phyloP scores from a whole-genome alignment of 2,797 vertebrate genomes.

The Phoebastria nigripes region DNA sequence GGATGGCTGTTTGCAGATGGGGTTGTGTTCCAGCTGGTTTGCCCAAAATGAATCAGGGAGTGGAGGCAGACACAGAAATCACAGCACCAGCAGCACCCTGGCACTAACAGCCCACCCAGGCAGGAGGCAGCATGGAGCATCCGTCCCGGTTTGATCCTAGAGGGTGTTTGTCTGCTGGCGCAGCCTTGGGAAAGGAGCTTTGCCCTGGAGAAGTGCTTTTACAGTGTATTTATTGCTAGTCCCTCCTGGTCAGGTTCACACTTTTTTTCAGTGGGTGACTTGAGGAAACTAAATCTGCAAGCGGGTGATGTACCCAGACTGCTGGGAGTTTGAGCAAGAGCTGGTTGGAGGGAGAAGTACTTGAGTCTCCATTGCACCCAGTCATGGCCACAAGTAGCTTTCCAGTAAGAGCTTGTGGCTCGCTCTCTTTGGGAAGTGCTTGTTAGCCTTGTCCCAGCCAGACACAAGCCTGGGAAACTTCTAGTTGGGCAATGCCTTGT shows the following conservation, averaged over 20 bases:
- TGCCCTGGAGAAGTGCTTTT: not conserved
- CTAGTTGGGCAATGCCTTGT: not conserved
- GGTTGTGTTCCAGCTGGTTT: not conserved
- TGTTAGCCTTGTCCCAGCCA: not conserved
- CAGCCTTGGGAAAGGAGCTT: not conserved
- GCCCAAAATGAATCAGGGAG: not conserved
- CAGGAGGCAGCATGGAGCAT: not conserved
- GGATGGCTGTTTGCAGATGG: not conserved
- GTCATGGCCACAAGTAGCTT: not conserved
- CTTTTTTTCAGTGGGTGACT: not conserved
- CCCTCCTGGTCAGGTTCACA: not conserved
- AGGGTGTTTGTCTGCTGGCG: not conserved
- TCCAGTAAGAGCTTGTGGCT: not conserved
- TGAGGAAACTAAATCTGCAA: not conserved
- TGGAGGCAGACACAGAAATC: not conserved
- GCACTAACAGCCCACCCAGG: not conserved
- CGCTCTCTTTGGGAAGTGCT: not conserved
- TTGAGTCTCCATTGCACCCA: fast-evolving
- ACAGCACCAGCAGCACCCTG: not conserved
- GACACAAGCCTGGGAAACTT: not conserved
- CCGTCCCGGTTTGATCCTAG: not conserved
- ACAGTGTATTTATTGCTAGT: fast-evolving
- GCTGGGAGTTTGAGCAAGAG: not conserved
- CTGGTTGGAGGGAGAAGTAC: not conserved
- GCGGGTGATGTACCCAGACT: not conserved